Conservation (phyloP, 2,888 invertebrate species). For the Thymelicus sylvestris region DNA sequence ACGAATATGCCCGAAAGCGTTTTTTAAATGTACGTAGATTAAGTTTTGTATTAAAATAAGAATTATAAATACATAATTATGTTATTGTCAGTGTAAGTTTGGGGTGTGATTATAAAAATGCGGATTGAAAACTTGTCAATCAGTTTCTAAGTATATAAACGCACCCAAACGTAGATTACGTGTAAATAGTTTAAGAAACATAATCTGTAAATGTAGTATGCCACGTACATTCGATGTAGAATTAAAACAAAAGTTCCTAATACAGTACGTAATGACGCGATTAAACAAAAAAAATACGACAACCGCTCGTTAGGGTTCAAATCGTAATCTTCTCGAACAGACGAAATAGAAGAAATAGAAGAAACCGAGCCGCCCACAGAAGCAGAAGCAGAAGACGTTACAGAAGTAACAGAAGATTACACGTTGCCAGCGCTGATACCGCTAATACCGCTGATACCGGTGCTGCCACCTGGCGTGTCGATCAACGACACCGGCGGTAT, state of each 20-base stretch:
- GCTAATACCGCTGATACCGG: conserved; percentile 52
- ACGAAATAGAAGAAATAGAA: conserved; percentile 63
- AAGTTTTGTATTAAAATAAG: too few species aligned
- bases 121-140: neutral
- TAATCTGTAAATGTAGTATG: neutral
- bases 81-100: neutral
- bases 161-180: neutral
- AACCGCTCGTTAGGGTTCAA: conserved; percentile 66
- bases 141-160: neutral
- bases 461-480: conserved; percentile 52
- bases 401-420: conserved; percentile 54
- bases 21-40: too few species aligned
- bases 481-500: conserved; percentile 66
- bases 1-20: neutral
- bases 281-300: conserved; percentile 69
- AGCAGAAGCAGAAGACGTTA: conserved; percentile 43
- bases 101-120: neutral
- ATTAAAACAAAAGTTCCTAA: too few species aligned
- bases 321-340: conserved; percentile 61
- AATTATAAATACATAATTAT: too few species aligned
- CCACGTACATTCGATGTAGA: neutral
- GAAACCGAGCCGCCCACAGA: conserved; percentile 65
- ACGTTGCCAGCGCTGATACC: conserved; percentile 45
- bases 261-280: conserved; percentile 3
- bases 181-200: conserved; percentile 27